Base-by-base conservation (phyloP, 2,113 vertebrate species). In the Peromyscus maniculatus region DNA sequence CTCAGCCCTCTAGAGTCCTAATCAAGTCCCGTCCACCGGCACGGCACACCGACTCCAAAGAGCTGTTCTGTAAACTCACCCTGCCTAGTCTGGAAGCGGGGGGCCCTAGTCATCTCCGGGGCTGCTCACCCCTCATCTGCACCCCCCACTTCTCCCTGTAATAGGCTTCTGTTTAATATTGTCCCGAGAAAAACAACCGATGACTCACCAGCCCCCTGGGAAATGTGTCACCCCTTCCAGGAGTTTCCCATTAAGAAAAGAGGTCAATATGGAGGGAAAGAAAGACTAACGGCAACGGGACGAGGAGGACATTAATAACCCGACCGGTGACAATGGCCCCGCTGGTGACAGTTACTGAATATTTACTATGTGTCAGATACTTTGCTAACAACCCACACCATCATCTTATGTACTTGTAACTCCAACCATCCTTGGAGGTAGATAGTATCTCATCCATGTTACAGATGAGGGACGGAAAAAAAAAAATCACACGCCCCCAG, bases 201-300 rank as follows among this genome's bases (percentile, higher is more conserved):
- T 97, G 91, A 89, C 83, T 97, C 97, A 96, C 55, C 24, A 69
- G 71, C 43, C 78, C 62, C 71, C 71, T 52, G 71, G 86, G 91
- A 72, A 93, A 97, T 91, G 43, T 71, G 46, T 72, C 66, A 90
- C 62, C 55, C 57, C 67, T 91, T 88, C 75, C 74, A 77, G 55
- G 79, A 87, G 86, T 66, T 94, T 94, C 77, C 82, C 22, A 95
- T 95, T 84, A 86, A 93, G 86, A 95, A 95, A 94, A 93, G 67
- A 91, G 62, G 66, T 90, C 84, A 95, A 28, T 3, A 88, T 71
- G 62, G 78, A 91, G 46, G 89, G 55, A 86, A 92, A 96, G 57
- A 91, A 83, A 71, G 31, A 46, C 31, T 43, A 67, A 96, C 52
- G 26, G 72, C 72, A 11, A 75, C 52, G 36, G 21, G 84, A 28